Percentiles rank a stretch among this genome's conserved stretches.
phyloP scores from a whole-genome alignment of 2,888 invertebrate genomes.

The Steinernema scapterisci region DNA sequence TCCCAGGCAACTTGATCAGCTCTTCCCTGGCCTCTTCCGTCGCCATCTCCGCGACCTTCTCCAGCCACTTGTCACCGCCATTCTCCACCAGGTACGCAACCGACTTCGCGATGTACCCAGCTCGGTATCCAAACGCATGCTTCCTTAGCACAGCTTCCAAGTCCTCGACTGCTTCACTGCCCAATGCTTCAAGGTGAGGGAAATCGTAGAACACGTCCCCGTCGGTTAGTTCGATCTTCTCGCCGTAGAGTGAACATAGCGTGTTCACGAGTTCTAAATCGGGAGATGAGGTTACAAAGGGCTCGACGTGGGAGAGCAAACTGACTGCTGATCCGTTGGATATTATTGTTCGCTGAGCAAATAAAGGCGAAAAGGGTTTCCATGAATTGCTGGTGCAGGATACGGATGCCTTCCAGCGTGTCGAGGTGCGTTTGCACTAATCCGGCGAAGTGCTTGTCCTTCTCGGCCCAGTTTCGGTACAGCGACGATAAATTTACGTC shows the following conservation, averaged over 20 bases:
- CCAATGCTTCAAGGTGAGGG: conserved; percentile 78
- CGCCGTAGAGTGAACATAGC: conserved; percentile 81
- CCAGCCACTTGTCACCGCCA: conserved; percentile 77
- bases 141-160: conserved; percentile 77
- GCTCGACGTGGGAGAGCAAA: conserved; percentile 2
- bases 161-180: conserved; percentile 60
- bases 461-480: conserved; percentile 46
- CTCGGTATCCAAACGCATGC: conserved; percentile 76
- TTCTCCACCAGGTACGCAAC: conserved; percentile 73
- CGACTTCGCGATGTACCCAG: conserved; percentile 81
- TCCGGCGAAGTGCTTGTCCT: conserved; percentile 46
- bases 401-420: conserved; percentile 78
- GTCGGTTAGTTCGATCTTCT: conserved; percentile 52
- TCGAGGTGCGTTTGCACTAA: conserved; percentile 35
- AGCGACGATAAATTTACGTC: conserved; percentile 47
- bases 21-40: conserved; percentile 36
- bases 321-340: conserved; percentile 72
- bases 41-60: conserved; percentile 72
- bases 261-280: conserved; percentile 68
- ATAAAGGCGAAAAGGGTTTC: conserved; percentile 95
- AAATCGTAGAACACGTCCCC: conserved; percentile 77
- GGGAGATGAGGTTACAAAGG: not conserved
- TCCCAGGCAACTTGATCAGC: conserved; percentile 80
- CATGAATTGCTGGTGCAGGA: conserved; percentile 84
- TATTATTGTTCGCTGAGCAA: conserved; percentile 96